Conservation (phyloP, 35 echinoderm and acorn worm species). For the Antedon bifida region DNA sequence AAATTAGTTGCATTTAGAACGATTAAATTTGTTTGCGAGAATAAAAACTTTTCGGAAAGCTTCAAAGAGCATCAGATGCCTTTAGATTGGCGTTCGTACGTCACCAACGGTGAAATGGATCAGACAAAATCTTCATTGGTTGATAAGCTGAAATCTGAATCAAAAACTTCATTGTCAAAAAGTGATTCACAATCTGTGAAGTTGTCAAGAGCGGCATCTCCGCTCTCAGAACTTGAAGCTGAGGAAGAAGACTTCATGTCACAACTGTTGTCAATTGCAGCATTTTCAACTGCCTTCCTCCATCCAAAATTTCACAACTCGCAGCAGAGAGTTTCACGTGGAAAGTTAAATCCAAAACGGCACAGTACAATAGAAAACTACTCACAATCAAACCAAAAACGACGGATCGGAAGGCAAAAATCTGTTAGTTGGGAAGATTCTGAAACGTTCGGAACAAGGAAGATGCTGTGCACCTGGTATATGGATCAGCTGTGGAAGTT, state of each 20-base stretch:
- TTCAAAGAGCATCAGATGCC: neutral
- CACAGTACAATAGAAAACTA: neutral
- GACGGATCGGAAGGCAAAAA: neutral
- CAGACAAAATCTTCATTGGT: neutral
- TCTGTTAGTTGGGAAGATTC: neutral
- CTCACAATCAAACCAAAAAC: neutral
- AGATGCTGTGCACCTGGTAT: neutral
- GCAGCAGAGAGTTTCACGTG: neutral
- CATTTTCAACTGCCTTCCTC: neutral
- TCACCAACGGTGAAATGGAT: neutral
- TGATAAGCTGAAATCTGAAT: neutral
- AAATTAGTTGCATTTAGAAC: neutral
- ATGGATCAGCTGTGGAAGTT: neutral
- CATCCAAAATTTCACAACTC: neutral
- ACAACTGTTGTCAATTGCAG: neutral
- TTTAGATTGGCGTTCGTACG: neutral
- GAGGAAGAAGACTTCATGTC: neutral
- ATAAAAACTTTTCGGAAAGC: neutral
- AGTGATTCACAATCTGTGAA: neutral
- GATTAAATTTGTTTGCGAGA: neutral
- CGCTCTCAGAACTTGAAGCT: neutral
- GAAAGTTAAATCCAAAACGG: neutral
- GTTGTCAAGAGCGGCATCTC: neutral
- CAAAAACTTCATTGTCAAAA: neutral
- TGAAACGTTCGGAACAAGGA: neutral